phyloP scores from a whole-genome alignment of 2,113 vertebrate species.

The Neodon shergylaensis region DNA sequence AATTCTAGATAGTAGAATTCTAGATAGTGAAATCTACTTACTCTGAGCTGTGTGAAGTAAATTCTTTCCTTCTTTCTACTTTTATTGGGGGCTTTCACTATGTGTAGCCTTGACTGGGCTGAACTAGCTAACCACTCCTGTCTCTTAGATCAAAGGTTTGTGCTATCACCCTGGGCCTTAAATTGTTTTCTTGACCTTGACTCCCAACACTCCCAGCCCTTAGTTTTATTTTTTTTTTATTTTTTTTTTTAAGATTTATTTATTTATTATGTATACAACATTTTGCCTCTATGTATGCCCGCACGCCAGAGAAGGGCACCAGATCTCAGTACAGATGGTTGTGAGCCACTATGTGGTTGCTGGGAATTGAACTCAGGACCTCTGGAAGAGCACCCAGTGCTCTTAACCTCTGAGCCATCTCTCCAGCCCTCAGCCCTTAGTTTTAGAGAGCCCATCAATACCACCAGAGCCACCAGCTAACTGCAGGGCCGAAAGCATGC shows the following conservation, averaged over 20 bases:
- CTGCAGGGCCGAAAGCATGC: neutral
- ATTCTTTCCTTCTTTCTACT: neutral
- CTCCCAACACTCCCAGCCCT: neutral
- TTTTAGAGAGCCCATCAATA: neutral
- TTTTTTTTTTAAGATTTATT: too few species aligned
- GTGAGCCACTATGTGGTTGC: too few species aligned
- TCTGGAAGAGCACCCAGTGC: too few species aligned
- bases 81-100: neutral
- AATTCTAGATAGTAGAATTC: neutral
- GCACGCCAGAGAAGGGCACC: too few species aligned
- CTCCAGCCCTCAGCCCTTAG: accelerated
- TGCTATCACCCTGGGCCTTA: too few species aligned
- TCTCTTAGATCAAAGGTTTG: neutral
- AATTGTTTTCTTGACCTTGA: neutral
- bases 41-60: neutral
- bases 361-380: too few species aligned
- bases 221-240: neutral
- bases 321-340: too few species aligned
- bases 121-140: neutral
- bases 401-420: too few species aligned
- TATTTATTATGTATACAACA: too few species aligned
- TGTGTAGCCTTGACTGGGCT: neutral
- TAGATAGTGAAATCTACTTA: neutral
- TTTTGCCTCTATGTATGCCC: too few species aligned
- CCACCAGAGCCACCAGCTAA: neutral